A percentile compares a stretch with the other conserved stretches of the same genome.
phyloP scores from a whole-genome alignment of 2,797 vertebrate species.

The Oreochromis mossambicus region DNA sequence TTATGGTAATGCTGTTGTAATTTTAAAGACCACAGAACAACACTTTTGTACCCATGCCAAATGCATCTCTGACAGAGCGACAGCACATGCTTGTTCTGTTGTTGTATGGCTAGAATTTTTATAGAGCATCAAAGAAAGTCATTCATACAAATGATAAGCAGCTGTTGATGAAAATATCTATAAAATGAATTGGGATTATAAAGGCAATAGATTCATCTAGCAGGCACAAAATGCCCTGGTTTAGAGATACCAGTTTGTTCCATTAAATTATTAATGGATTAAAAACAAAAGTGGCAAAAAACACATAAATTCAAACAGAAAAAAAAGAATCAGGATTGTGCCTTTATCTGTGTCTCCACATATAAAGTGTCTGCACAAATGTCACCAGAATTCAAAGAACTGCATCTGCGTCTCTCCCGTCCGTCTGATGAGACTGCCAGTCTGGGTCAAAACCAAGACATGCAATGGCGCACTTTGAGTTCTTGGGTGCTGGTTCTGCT shows the following conservation, averaged over 20 bases:
- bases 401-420: neutral
- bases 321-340: neutral
- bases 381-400: neutral
- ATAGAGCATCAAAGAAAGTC: neutral
- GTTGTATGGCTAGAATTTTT: neutral
- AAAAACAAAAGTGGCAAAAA: neutral
- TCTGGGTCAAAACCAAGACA: constrained; percentile 6
- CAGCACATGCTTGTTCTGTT: neutral
- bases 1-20: neutral
- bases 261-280: neutral
- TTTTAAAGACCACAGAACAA: neutral
- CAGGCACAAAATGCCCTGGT: neutral
- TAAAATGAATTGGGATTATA: neutral
- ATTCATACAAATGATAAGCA: neutral
- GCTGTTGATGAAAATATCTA: neutral
- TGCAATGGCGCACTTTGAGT: neutral
- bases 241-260: neutral
- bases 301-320: neutral
- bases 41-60: neutral
- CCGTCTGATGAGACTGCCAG: neutral
- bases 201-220: neutral
- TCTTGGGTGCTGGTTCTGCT: neutral
- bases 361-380: neutral
- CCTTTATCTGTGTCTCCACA: neutral
- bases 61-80: neutral